These are phyloP conservation scores for Bovichtus variegatus DNA, from an alignment of 2,797 vertebrate genomes.

Conservation along the genomic window DNA sequence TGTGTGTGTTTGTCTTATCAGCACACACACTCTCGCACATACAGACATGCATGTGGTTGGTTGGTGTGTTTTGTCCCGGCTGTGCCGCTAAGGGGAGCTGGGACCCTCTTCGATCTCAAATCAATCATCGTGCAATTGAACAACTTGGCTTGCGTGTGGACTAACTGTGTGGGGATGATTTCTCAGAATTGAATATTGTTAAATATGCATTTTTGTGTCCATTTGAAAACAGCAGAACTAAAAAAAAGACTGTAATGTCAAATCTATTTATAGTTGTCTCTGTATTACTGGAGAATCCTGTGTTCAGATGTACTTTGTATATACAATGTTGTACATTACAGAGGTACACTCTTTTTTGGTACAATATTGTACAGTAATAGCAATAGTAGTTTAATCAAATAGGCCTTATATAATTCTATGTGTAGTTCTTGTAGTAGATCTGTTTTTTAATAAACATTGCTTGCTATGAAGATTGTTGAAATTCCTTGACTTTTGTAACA, in stretches of 20 bases:
- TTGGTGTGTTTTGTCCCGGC: slow-evolving; percentile 64
- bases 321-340: slow-evolving; percentile 96
- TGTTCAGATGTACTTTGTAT: slow-evolving; percentile 95
- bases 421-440: slow-evolving; percentile 89
- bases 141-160: slow-evolving; percentile 82
- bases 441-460: slow-evolving; percentile 88
- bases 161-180: slow-evolving; percentile 81
- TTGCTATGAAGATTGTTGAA: slow-evolving; percentile 82
- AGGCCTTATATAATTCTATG: slow-evolving; percentile 88
- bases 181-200: slow-evolving; percentile 83
- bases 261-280: slow-evolving; percentile 91
- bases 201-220: slow-evolving; percentile 86
- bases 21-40: slow-evolving; percentile 27
- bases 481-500: slow-evolving; percentile 23
- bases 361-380: slow-evolving; percentile 91
- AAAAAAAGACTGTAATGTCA: slow-evolving; percentile 85
- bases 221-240: slow-evolving; percentile 82
- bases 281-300: slow-evolving; percentile 90
- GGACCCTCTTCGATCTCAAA: slow-evolving; percentile 72
- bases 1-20: slow-evolving; percentile 24
- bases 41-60: slow-evolving; percentile 60
- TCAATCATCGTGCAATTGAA: slow-evolving; percentile 86
- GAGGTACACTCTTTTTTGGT: slow-evolving; percentile 91
- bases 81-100: slow-evolving; percentile 66
- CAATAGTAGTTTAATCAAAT: slow-evolving; percentile 90